Evolutionary conservation across 2,888 invertebrate species (phyloP).

Genomic region (Bedellia somnulentella): DNA sequence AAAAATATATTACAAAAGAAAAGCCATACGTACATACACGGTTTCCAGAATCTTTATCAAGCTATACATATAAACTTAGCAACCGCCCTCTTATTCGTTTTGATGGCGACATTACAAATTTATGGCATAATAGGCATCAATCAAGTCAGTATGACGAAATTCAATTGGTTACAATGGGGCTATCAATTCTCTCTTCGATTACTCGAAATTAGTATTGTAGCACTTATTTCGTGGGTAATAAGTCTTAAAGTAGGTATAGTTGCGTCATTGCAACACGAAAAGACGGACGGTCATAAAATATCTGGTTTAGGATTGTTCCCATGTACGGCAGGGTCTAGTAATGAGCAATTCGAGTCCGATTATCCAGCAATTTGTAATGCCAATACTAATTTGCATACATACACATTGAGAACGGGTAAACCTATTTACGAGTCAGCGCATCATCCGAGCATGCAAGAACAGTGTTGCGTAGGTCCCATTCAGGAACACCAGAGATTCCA

Average conservation of each 20-base stretch:
- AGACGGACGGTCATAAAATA: constrained; percentile 65
- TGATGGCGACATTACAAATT: constrained; percentile 81
- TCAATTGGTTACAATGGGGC: constrained; percentile 90
- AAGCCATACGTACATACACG: constrained; percentile 77
- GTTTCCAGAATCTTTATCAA: constrained; percentile 79
- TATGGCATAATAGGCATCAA: constrained; percentile 67
- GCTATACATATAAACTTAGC: constrained; percentile 89
- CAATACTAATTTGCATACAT: constrained; percentile 83
- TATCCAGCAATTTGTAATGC: constrained; percentile 86
- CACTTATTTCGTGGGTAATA: constrained; percentile 83
- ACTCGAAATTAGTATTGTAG: constrained; percentile 85
- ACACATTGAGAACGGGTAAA: constrained; percentile 76
- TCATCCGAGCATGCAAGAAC: constrained; percentile 39
- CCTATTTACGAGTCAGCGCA: constrained; percentile 70
- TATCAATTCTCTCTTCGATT: constrained; percentile 85
- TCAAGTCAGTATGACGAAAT: constrained; percentile 63
- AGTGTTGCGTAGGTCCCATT: constrained; percentile 42
- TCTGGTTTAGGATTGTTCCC: constrained; percentile 80
- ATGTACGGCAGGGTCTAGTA: constrained; percentile 81
- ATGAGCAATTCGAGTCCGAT: constrained; percentile 80
- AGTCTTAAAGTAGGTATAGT: constrained; percentile 66
- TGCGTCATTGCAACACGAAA: constrained; percentile 70
- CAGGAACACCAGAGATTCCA: constrained; percentile 50
- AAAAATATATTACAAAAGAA: constrained; percentile 74
- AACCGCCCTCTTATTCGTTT: constrained; percentile 79